Percentiles rank a stretch among this genome's conserved stretches.
phyloP scores from a whole-genome alignment of 2,113 vertebrate species.

The Ariopsis seemanni region DNA sequence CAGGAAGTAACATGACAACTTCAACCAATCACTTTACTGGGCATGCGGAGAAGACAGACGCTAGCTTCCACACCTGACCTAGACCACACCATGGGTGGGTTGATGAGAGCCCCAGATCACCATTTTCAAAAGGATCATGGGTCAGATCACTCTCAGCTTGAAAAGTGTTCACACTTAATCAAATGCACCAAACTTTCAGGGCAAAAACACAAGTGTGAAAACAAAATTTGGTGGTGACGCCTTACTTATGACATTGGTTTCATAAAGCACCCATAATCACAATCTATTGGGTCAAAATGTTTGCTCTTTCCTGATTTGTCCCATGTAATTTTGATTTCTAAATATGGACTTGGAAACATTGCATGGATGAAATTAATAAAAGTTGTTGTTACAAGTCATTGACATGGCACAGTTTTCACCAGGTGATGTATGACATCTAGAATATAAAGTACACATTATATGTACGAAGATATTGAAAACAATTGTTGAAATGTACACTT shows the following conservation, averaged over 20 bases:
- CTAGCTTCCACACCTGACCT: not conserved
- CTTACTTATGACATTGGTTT: not conserved
- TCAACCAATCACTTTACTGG: not conserved
- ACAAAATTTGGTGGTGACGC: not conserved
- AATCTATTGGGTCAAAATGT: not conserved
- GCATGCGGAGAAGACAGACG: not conserved
- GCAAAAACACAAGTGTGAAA: not conserved
- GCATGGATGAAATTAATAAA: not conserved
- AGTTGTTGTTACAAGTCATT: not conserved
- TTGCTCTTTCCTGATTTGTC: not conserved
- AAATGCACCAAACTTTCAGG: not conserved
- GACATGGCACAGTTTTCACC: not conserved
- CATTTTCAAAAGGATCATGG: not conserved
- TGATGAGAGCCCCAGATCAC: not conserved
- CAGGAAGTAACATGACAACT: not conserved
- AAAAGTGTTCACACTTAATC: not conserved
- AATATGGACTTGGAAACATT: not conserved
- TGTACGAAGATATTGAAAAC: not conserved
- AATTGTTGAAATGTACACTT: not conserved
- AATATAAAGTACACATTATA: slow-evolving; percentile 19
- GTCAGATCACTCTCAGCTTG: not conserved
- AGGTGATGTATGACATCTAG: slow-evolving; percentile 18
- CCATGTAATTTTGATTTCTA: not conserved
- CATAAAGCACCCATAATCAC: not conserved
- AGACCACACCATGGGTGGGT: not conserved